Evolutionary conservation across 64 coral and sea anemone species (phyloP), one percentile per base, ranked within the genome.

Genomic region (Acropora tenuis): DNA sequence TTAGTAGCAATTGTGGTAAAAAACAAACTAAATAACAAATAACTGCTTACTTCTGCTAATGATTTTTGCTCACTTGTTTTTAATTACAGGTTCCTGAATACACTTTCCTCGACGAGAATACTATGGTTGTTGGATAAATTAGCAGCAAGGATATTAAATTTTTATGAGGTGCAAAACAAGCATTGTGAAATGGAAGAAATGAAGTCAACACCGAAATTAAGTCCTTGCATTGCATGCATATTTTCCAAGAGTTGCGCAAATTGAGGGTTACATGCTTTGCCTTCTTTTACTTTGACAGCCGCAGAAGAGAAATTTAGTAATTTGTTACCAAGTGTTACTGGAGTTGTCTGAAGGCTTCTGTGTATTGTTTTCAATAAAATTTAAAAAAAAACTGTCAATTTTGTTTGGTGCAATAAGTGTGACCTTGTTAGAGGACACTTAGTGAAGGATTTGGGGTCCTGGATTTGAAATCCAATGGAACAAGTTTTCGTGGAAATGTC

Each of bases 41-140:
- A 30, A 30, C 30, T 30, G 30, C 30, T 2, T 78, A 5, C 12
- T 12, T 77, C 15, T 48, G 10, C 2, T 77, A 0, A 20, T 30
- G 43, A 9, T 48, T 48, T 85, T 85, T 17, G 3, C 11, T 6
- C 16, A 48, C 47, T 71, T 0, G 44, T 67, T 71, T 72, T 19
- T 4, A 41, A 18, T 72, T 85, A 11, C 82, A 85, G 82, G 84
- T 99, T 13, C 97, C 97, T 49, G 80, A 93, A 47, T 92, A 99
- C 77, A 63, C 72, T 45, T 99, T 99, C 78, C 50, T 90, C 44
- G 92, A 95, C 80, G 94, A 99, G 48, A 90, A 74, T 45, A 97
- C 94, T 63, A 86, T 99, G 82, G 75, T 99, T 47, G 97, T 99
- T 50, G 97, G 97, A 86, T 99, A 99, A 88, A 12, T 75, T 8